Evolutionary conservation across 2,888 invertebrate genomes (phyloP).

Genomic region (Phaedon cochleariae): DNA sequence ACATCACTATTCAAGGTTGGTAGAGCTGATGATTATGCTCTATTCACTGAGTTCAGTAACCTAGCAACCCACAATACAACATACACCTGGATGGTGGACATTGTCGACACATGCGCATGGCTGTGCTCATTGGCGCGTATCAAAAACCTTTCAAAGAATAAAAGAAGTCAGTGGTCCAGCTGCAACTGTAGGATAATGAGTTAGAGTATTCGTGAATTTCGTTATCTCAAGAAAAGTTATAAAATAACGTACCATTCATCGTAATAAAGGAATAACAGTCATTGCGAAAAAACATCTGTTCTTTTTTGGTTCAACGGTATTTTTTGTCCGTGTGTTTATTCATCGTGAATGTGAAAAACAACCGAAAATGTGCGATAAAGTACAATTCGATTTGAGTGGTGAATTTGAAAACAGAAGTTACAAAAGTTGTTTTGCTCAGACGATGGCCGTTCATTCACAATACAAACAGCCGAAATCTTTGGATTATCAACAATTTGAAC

Average conservation of each 20-base stretch:
- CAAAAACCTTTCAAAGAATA: conserved; percentile 40
- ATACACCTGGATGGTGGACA: neutral
- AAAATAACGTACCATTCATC: neutral
- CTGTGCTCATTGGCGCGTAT: conserved; percentile 45
- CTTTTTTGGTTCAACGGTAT: neutral
- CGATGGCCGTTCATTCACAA: conserved; percentile 58
- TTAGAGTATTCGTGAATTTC: neutral
- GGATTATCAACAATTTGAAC: conserved; percentile 27
- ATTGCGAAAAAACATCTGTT: neutral
- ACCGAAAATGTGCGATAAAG: conserved; percentile 44
- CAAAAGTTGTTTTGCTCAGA: conserved; percentile 60
- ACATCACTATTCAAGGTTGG: too few relatives aligned
- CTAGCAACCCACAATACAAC: conserved; percentile 1
- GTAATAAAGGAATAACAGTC: neutral
- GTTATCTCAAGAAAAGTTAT: neutral
- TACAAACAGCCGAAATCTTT: conserved; percentile 47
- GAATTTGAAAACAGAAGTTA: conserved; percentile 54
- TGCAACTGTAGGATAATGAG: conserved; percentile 22
- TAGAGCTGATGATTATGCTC: too few relatives aligned
- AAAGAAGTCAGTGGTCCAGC: conserved; percentile 35
- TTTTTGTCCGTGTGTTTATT: neutral
- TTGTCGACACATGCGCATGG: conserved; percentile 38
- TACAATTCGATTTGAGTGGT: conserved; percentile 48
- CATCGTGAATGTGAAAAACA: conserved; percentile 12
- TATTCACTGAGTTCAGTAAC: too few relatives aligned